Conservation (phyloP, 2,888 invertebrate genomes). For the Xestia ashworthii region DNA sequence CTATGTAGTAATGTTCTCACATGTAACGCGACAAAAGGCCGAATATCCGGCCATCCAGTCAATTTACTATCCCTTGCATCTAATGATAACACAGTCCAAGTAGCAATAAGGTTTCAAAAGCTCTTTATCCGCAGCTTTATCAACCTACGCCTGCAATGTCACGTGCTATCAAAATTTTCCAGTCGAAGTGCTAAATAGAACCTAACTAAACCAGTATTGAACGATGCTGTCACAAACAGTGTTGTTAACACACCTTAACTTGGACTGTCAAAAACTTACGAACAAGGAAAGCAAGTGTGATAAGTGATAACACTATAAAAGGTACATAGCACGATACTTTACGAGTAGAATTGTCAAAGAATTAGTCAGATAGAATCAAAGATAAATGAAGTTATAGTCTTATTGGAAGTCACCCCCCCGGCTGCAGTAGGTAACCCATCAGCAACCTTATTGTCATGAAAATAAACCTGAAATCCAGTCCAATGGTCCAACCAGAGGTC, state of each 20-base stretch:
- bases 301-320: constrained; percentile 19
- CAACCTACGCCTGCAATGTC: neutral
- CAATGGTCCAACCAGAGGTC: constrained; percentile 10
- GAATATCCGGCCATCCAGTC: too few species aligned
- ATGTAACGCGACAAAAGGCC: too few species aligned
- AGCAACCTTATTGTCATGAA: neutral
- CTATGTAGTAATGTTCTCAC: too few species aligned
- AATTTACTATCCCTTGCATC: too few species aligned
- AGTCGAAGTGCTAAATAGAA: constrained; percentile 27
- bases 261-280: constrained; percentile 10
- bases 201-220: constrained; percentile 11
- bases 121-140: neutral
- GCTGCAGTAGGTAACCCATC: neutral
- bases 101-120: neutral
- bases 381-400: neutral
- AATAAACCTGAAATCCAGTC: neutral
- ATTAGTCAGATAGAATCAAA: neutral
- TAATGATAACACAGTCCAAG: too few species aligned
- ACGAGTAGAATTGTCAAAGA: neutral
- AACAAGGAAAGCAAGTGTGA: constrained; percentile 17
- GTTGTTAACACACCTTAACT: constrained; percentile 27
- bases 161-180: neutral
- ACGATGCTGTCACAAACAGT: constrained; percentile 22
- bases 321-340: neutral
- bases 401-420: neutral